Evolutionary conservation across 2,888 invertebrate genomes (phyloP).

Genomic region (Conus canariensis): DNA sequence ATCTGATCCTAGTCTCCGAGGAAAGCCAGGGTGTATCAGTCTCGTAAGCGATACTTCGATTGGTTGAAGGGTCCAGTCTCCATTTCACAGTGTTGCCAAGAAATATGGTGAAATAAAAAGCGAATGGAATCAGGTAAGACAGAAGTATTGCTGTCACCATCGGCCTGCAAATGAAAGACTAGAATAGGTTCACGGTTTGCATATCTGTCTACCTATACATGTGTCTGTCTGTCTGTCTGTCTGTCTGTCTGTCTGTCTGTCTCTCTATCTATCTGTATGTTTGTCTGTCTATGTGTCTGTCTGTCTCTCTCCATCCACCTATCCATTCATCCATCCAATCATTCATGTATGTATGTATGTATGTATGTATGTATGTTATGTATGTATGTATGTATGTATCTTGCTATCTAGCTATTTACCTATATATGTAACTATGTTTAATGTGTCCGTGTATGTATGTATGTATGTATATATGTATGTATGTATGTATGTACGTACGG

Average conservation of each 20-base stretch:
- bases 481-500: constrained; percentile 16
- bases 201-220: constrained; percentile 14
- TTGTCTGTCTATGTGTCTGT: too few relatives aligned
- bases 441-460: neutral
- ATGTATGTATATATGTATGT: neutral
- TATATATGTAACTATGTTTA: too few relatives aligned
- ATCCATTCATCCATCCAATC: too few relatives aligned
- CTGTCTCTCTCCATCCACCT: too few relatives aligned
- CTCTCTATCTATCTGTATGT: too few relatives aligned
- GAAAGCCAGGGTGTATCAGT: neutral
- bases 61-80: neutral
- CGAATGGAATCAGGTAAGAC: neutral
- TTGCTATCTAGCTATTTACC: too few relatives aligned
- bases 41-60: neutral
- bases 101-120: neutral
- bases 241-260: neutral
- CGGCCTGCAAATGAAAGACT: neutral
- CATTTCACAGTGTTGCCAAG: neutral
- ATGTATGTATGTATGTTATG: too few relatives aligned
- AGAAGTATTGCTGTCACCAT: neutral
- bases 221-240: neutral
- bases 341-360: too few relatives aligned
- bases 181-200: neutral
- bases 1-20: neutral
- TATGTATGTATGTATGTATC: neutral